These are phyloP conservation scores for Aplodontia rufa DNA, from an alignment of 2,113 vertebrate species.

Conservation along the genomic window DNA sequence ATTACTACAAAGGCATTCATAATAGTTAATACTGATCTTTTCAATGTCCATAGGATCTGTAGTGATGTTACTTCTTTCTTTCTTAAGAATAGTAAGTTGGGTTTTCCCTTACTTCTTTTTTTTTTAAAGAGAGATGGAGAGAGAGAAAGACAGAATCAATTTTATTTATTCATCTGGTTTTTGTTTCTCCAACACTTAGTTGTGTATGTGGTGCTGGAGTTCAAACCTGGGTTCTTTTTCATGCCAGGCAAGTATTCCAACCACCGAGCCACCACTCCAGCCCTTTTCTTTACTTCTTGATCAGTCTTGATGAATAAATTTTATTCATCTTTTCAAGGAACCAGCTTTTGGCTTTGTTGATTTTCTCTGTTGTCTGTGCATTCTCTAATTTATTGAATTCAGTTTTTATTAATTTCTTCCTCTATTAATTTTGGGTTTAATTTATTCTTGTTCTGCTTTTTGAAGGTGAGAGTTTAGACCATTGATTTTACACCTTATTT, in stretches of 20 bases:
- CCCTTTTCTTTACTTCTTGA: background rate
- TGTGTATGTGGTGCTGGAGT: no score
- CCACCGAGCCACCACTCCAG: no score
- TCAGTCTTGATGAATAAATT: background rate
- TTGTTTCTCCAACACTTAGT: no score
- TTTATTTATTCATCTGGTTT: no score
- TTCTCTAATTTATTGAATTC: background rate
- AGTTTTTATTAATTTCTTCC: background rate
- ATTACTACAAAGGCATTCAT: background rate
- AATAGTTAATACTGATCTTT: background rate
- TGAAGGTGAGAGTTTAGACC: background rate
- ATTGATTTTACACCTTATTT: background rate
- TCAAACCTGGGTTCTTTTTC: no score
- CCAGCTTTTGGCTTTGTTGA: background rate
- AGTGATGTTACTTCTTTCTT: background rate
- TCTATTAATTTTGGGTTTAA: background rate
- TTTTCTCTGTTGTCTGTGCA: background rate
- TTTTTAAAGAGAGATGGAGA: no score
- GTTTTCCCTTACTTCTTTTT: background rate
- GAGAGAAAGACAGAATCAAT: no score
- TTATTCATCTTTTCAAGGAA: background rate
- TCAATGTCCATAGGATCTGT: background rate
- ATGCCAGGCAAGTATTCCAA: no score
- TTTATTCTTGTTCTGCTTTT: constrained; percentile 13
- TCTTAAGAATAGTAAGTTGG: background rate